Percentiles rank a stretch among this genome's conserved stretches.
phyloP scores from a whole-genome alignment of 2,113 vertebrate genomes.

The Aptenodytes forsteri region DNA sequence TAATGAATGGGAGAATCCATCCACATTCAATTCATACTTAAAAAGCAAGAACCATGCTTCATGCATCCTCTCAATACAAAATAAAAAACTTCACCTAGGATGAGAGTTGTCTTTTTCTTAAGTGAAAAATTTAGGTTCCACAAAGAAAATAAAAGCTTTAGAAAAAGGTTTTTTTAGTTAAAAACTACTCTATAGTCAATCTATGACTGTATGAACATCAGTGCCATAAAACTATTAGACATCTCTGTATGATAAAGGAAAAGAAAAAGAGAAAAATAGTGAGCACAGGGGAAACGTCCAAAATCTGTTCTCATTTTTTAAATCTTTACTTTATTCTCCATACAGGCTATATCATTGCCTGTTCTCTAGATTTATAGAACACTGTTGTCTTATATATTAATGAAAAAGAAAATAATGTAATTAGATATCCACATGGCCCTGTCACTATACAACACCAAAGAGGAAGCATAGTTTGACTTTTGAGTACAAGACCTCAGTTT shows the following conservation, averaged over 20 bases:
- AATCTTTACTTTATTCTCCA: neutral
- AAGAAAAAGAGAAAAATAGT: neutral
- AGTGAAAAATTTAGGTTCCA: neutral
- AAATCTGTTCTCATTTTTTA: neutral
- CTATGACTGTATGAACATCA: neutral
- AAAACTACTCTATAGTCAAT: neutral
- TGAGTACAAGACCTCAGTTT: neutral
- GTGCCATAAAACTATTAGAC: neutral
- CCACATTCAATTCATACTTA: neutral
- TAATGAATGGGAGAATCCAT: neutral
- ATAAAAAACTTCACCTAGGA: neutral
- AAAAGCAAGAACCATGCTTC: neutral
- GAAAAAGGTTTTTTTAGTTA: neutral
- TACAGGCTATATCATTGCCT: neutral
- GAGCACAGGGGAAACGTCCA: neutral
- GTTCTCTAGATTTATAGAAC: neutral
- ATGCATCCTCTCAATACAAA: neutral
- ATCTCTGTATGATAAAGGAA: neutral
- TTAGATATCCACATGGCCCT: neutral
- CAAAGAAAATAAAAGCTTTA: neutral
- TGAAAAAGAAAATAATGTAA: neutral
- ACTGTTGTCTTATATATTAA: neutral
- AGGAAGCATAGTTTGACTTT: neutral
- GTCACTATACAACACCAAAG: neutral
- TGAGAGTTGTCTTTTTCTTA: neutral